Evolutionary conservation across 2,797 vertebrate genomes (phyloP).

Genomic region (Loriculus beryllinus): DNA sequence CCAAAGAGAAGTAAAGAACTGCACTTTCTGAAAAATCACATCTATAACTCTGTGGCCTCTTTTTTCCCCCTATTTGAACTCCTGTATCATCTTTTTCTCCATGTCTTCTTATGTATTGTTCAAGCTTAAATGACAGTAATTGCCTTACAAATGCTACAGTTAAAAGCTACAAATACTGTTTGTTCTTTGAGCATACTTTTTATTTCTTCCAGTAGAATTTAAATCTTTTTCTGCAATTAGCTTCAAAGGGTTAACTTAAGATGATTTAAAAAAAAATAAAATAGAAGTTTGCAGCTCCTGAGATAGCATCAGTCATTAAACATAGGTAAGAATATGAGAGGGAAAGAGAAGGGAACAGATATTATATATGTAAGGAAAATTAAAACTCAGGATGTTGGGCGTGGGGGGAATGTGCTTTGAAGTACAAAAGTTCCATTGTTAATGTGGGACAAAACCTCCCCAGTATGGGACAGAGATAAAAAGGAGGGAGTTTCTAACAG

Average conservation of each 20-base stretch:
- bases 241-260: constrained; percentile 60
- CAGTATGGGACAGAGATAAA: constrained; percentile 78
- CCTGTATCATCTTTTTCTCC: background rate
- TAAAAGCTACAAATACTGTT: background rate
- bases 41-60: background rate
- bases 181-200: background rate
- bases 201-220: background rate
- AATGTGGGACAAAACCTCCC: constrained; percentile 75
- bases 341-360: constrained; percentile 68
- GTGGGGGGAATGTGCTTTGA: constrained; percentile 71
- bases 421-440: constrained; percentile 81
- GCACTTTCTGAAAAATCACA: background rate
- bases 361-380: constrained; percentile 76
- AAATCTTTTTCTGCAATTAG: background rate
- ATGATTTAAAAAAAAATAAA: background rate
- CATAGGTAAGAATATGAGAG: constrained; percentile 73
- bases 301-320: constrained; percentile 69
- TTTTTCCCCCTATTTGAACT: background rate
- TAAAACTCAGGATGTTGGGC: constrained; percentile 74
- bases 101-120: background rate
- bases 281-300: constrained; percentile 28
- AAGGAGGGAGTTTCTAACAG: constrained; percentile 76
- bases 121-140: background rate
- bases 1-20: background rate
- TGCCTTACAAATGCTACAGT: background rate